Conservation (phyloP, 2,888 invertebrate genomes). For the Mythimna lalbum region DNA sequence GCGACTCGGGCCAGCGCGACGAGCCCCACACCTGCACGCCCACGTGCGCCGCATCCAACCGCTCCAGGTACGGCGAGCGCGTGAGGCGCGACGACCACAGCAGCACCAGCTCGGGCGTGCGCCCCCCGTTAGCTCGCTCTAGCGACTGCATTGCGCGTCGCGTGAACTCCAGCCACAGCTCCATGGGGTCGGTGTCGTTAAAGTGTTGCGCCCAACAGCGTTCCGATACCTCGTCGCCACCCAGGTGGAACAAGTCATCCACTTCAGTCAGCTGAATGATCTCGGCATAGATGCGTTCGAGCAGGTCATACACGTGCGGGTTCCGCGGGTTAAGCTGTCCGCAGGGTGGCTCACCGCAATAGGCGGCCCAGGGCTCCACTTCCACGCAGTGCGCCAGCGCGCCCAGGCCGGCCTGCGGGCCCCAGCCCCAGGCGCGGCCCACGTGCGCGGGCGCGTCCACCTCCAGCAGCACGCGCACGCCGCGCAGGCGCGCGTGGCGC, state of each 20-base stretch:
- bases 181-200: constrained; percentile 94
- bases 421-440: constrained; percentile 97
- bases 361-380: constrained; percentile 94
- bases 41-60: constrained; percentile 89
- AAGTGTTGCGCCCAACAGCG: constrained; percentile 95
- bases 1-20: constrained; percentile 95
- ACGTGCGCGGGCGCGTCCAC: constrained; percentile 98
- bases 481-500: constrained; percentile 94
- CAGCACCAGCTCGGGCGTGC: constrained; percentile 90
- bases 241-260: constrained; percentile 95
- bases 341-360: constrained; percentile 96
- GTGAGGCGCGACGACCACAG: constrained; percentile 95
- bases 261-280: constrained; percentile 94
- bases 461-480: constrained; percentile 96
- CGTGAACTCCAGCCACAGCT: constrained; percentile 95
- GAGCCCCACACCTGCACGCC: constrained; percentile 96
- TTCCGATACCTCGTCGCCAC: constrained; percentile 96
- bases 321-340: constrained; percentile 96
- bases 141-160: constrained; percentile 91
- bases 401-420: constrained; percentile 93
- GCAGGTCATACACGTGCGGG: constrained; percentile 93
- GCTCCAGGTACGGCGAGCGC: constrained; percentile 92
- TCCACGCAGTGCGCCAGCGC: constrained; percentile 95
- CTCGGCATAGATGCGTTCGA: constrained; percentile 94
- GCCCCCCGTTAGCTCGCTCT: constrained; percentile 91